These are phyloP conservation scores for Agrypnia vestita DNA, from an alignment of 1,140 invertebrate genomes.

Conservation along the genomic window DNA sequence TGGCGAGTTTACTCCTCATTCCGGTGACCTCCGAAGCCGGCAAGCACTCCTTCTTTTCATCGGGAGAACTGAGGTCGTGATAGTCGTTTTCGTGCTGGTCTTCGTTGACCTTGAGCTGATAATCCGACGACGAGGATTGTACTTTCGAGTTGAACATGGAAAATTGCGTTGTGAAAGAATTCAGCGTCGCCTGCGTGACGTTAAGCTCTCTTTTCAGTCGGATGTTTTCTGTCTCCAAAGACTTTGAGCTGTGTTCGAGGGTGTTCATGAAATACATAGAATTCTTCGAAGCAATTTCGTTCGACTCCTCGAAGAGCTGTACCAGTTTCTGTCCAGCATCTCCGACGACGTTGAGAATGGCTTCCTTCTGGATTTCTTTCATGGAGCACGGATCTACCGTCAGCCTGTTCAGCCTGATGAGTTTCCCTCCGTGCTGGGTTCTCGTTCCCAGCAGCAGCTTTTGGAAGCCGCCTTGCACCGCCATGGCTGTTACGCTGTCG, in stretches of 20 bases:
- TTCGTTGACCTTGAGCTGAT: not conserved
- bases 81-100: not conserved
- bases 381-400: constrained; percentile 29
- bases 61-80: not conserved
- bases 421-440: constrained; percentile 24
- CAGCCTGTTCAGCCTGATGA: constrained; percentile 34
- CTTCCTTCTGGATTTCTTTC: constrained; percentile 11
- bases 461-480: constrained; percentile 33
- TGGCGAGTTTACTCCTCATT: not conserved
- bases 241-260: not conserved
- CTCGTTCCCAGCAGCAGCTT: constrained; percentile 33
- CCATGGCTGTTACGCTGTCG: constrained; percentile 39
- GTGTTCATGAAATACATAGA: not conserved
- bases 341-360: constrained; percentile 10
- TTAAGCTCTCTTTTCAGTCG: constrained; percentile 13
- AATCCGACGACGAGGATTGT: not conserved
- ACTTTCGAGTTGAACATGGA: not conserved
- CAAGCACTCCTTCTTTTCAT: constrained; percentile 3
- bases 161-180: not conserved
- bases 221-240: not conserved
- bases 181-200: constrained; percentile 1
- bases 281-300: not conserved
- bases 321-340: constrained; percentile 11
- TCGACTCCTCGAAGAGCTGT: constrained; percentile 23
- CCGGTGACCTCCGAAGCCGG: not conserved